Conservation (phyloP, 1,140 invertebrate species). For the Marisa cornuarietis region DNA sequence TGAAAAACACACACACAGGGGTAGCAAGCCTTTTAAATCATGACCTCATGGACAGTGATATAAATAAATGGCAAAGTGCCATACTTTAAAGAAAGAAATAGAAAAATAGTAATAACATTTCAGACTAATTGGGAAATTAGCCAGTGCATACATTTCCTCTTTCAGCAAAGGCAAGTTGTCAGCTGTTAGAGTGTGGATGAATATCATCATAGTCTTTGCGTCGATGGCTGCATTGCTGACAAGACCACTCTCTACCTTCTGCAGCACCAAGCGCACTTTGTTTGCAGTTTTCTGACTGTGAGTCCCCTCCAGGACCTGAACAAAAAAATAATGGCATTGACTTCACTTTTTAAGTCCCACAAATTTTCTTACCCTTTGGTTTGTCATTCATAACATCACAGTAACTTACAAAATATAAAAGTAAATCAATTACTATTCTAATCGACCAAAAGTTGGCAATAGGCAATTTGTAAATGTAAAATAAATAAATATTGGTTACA, state of each 20-base stretch:
- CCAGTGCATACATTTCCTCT: slow-evolving; percentile 31
- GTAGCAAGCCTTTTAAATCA: not conserved
- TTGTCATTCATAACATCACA: no score
- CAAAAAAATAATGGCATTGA: no score
- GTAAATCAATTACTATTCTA: no score
- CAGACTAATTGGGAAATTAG: not conserved
- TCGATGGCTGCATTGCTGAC: slow-evolving; percentile 82
- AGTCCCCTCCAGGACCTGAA: slow-evolving; percentile 72
- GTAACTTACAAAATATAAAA: no score
- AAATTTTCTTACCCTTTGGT: no score
- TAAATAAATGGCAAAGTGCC: not conserved
- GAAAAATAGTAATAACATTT: not conserved
- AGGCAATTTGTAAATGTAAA: no score
- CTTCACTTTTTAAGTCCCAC: no score
- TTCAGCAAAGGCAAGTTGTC: slow-evolving; percentile 71
- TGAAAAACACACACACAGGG: slow-evolving; percentile 13
- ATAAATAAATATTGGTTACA: no score
- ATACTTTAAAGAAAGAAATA: not conserved
- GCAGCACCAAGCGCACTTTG: slow-evolving; percentile 83
- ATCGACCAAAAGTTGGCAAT: no score
- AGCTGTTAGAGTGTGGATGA: slow-evolving; percentile 75
- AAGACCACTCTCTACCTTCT: slow-evolving; percentile 81
- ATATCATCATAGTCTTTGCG: slow-evolving; percentile 78
- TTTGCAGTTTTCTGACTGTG: slow-evolving; percentile 82
- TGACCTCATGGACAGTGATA: not conserved